Evolutionary conservation across 2,797 vertebrate species (phyloP).

Genomic region (Eupleurogrammus muticus): DNA sequence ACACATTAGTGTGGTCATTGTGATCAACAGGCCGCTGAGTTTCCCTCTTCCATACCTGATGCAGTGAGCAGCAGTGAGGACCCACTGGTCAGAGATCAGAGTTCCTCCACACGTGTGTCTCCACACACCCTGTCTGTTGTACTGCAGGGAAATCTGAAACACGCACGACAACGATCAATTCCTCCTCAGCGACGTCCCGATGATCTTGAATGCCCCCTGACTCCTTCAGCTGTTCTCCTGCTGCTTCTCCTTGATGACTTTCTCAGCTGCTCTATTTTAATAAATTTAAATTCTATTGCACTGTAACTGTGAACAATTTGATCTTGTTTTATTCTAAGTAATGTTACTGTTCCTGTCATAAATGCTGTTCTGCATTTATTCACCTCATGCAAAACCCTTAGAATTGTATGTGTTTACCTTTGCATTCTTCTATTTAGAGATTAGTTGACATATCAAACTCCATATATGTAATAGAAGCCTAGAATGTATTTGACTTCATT

Average conservation of each 20-base stretch:
- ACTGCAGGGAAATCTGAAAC: conserved; percentile 89
- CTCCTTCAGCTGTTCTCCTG: neutral
- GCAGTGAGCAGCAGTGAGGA: conserved; percentile 86
- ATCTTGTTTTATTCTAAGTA: neutral
- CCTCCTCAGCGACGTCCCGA: neutral
- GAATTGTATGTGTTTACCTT: neutral
- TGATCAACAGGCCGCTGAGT: no score
- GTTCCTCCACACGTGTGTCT: conserved; percentile 89
- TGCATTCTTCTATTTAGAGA: no score
- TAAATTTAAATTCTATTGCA: neutral
- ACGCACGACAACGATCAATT: neutral
- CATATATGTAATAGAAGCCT: neutral
- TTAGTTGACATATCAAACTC: neutral
- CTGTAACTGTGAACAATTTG: no score
- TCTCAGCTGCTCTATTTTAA: neutral
- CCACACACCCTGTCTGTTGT: conserved; percentile 77
- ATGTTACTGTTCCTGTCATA: neutral
- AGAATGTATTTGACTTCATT: neutral
- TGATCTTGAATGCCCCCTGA: no score
- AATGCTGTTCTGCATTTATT: neutral
- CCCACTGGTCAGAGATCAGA: conserved; percentile 87
- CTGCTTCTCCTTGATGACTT: neutral
- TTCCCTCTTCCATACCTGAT: conserved; percentile 65
- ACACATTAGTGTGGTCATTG: neutral
- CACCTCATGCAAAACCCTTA: neutral